Evolutionary conservation across 2,797 vertebrate species (phyloP).

Genomic region (Stomatorhinus walkeri): DNA sequence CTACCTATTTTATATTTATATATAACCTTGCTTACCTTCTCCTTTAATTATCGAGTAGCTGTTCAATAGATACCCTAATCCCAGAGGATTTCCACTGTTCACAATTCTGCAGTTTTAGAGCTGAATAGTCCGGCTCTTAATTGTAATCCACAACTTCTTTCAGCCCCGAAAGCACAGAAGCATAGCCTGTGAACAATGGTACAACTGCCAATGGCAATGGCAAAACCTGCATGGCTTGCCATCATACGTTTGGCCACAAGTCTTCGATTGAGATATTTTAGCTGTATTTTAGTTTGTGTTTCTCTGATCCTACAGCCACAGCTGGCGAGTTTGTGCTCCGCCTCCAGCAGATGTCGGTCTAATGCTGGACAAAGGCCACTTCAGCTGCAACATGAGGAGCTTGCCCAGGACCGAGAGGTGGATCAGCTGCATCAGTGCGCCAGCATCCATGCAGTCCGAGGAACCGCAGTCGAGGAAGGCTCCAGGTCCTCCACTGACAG

Average conservation of each 20-base stretch:
- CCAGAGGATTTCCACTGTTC: neutral
- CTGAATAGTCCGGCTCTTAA: neutral
- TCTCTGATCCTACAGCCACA: constrained; percentile 50
- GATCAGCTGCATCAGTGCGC: constrained; percentile 24
- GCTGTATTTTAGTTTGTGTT: neutral
- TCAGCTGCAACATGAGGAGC: constrained; percentile 37
- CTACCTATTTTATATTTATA: neutral
- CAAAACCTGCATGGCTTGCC: neutral
- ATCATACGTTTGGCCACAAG: neutral
- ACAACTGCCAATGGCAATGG: neutral
- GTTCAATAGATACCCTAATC: neutral
- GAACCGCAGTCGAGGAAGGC: constrained; percentile 38
- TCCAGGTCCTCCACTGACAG: constrained; percentile 70
- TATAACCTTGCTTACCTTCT: neutral
- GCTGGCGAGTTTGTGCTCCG: constrained; percentile 56
- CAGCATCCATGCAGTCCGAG: constrained; percentile 2
- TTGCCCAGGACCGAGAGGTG: constrained; percentile 43
- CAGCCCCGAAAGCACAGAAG: neutral
- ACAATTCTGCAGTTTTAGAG: neutral
- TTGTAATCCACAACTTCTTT: neutral
- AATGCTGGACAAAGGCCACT: constrained; percentile 36
- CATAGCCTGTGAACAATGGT: neutral
- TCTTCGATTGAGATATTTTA: neutral
- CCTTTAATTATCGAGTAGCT: neutral
- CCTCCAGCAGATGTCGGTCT: constrained; percentile 48